Evolutionary conservation across 2,888 invertebrate species (phyloP).

Genomic region (Eupelmus urozonus): DNA sequence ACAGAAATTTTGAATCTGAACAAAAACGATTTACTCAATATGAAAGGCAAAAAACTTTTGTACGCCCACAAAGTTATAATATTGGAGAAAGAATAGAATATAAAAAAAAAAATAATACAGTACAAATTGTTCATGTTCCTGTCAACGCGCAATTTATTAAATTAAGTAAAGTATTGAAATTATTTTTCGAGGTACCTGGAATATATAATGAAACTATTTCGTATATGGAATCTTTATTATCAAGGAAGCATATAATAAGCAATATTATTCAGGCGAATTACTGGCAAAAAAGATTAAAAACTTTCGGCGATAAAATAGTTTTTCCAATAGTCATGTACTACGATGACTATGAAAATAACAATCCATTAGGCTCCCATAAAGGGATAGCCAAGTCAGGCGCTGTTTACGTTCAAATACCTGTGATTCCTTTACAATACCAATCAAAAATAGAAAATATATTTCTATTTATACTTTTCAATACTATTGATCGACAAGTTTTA

Average conservation of each 20-base stretch:
- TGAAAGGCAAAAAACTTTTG: not conserved
- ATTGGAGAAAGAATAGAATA: constrained; percentile 36
- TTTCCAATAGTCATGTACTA: constrained; percentile 60
- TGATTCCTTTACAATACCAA: constrained; percentile 45
- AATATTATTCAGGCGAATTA: constrained; percentile 58
- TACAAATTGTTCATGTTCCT: constrained; percentile 20
- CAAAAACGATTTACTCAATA: constrained; percentile 24
- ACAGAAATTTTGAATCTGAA: not conserved
- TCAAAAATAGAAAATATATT: constrained; percentile 61
- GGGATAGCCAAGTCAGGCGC: constrained; percentile 61
- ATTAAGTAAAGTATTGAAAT: constrained; percentile 59
- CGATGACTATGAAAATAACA: constrained; percentile 63
- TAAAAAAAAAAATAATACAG: constrained; percentile 17
- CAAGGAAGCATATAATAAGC: constrained; percentile 48
- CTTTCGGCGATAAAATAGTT: constrained; percentile 50
- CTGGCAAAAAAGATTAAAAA: constrained; percentile 51
- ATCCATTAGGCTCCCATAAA: constrained; percentile 61
- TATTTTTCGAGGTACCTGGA: constrained; percentile 8
- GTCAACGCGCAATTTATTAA: constrained; percentile 58
- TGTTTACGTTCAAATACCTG: constrained; percentile 55
- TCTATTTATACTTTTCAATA: constrained; percentile 60
- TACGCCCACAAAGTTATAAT: constrained; percentile 31
- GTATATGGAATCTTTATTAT: constrained; percentile 52
- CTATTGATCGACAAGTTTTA: constrained; percentile 54
- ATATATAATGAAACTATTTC: constrained; percentile 44